A percentile compares a stretch with the other conserved stretches of the same genome.
phyloP scores from a whole-genome alignment of 2,113 vertebrate genomes.

The Fregata magnificens region DNA sequence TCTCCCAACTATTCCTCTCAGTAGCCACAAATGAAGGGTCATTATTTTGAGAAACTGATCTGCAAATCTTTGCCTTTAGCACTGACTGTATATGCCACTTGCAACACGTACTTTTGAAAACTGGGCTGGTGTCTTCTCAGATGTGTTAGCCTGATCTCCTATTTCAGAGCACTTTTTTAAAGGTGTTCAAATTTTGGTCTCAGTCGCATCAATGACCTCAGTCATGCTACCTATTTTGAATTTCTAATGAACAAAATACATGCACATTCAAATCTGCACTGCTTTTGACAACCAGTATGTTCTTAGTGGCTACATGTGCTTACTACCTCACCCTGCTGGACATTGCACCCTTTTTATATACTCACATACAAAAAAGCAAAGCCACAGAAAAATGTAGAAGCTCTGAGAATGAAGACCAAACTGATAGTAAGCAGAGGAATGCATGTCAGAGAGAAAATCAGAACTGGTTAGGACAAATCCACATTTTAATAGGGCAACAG shows the following conservation, averaged over 20 bases:
- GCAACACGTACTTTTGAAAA: neutral
- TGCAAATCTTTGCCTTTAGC: neutral
- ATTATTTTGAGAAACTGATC: neutral
- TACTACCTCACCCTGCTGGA: neutral
- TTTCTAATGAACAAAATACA: neutral
- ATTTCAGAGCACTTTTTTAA: neutral
- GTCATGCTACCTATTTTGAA: neutral
- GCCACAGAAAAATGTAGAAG: constrained; percentile 7
- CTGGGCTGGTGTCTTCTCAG: rapidly evolving
- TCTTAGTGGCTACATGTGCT: neutral
- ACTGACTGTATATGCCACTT: neutral
- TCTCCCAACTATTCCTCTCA: neutral
- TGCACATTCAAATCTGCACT: neutral
- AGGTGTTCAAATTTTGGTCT: neutral
- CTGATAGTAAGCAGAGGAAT: neutral
- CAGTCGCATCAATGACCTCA: neutral
- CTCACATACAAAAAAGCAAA: neutral
- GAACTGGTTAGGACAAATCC: neutral
- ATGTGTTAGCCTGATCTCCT: neutral
- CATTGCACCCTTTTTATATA: neutral
- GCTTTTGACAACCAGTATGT: neutral
- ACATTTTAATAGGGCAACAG: neutral
- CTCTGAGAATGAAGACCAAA: neutral
- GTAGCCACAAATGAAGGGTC: neutral
- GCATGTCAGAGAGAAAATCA: neutral